phyloP scores from a whole-genome alignment of 2,888 invertebrate genomes.

The Nematopogon swammerdamellus region DNA sequence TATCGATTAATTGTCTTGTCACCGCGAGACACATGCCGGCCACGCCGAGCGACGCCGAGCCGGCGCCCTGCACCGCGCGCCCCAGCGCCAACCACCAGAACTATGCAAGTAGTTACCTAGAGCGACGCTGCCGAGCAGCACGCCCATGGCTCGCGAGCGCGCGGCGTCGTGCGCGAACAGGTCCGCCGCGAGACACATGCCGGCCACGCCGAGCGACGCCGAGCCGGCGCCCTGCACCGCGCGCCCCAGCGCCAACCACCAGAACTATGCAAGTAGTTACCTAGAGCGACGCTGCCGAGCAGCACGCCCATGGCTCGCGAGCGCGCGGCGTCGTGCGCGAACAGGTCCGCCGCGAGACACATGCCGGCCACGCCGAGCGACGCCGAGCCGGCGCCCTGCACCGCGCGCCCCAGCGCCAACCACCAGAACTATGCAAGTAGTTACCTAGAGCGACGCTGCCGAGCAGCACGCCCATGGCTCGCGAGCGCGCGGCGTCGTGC shows the following conservation, averaged over 20 bases:
- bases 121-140: slow-evolving; percentile 38
- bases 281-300: slow-evolving; percentile 40
- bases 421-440: neutral
- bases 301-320: slow-evolving; percentile 27
- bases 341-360: slow-evolving; percentile 22
- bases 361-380: slow-evolving; percentile 31
- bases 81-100: slow-evolving; percentile 9
- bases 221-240: slow-evolving; percentile 32
- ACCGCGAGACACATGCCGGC: slow-evolving; percentile 32
- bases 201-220: slow-evolving; percentile 31
- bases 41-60: slow-evolving; percentile 31
- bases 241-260: slow-evolving; percentile 14
- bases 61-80: slow-evolving; percentile 30
- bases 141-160: slow-evolving; percentile 23
- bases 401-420: slow-evolving; percentile 18
- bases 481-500: slow-evolving; percentile 16
- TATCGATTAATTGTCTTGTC: too few relatives aligned
- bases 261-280: slow-evolving; percentile 15
- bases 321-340: slow-evolving; percentile 13
- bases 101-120: slow-evolving; percentile 22
- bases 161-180: slow-evolving; percentile 11
- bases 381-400: slow-evolving; percentile 33
- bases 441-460: slow-evolving; percentile 41
- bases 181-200: slow-evolving; percentile 27
- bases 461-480: slow-evolving; percentile 29